Base-by-base conservation (phyloP, 2,888 invertebrate species). In the Caenorhabditis angaria region DNA sequence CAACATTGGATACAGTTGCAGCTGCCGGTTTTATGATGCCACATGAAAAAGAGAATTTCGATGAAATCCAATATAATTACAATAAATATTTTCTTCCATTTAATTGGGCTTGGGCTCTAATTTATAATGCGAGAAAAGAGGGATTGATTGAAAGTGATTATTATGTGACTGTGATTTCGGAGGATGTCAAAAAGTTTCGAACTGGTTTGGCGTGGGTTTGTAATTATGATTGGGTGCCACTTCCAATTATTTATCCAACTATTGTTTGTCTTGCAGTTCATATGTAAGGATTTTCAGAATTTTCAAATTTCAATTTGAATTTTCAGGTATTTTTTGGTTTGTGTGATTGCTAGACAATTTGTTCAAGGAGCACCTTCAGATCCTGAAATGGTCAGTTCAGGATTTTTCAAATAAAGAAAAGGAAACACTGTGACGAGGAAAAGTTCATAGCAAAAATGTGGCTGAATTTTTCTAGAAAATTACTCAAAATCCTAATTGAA, bases 161-260 rank as follows among this genome's bases (percentile, higher is more conserved):
- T 50, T 80, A 80, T 61, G 78, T 78, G 6, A 77, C 75, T 6
- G 76, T 80, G 22, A 65, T 80, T 25, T 80, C 80, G 14, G 78
- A 85, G 78, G 84, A 83, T 54, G 80, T 83, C 51, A 73, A 71
- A 51, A 76, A 81, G 59, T 85, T 85, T 56, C 81, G 85, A 27
- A 82, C 82, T 29, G 81, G 78, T 55, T 68, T 86, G 6, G 82
- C 83, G 14, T 80, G 78, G 76, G 69, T 85, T 27, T 84, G 83
- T 65, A 82, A 82, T 54, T 85, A 84, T 68, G 86, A 86, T 61
- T 86, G 86, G 86, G 78, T 85, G 8, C 86, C 86, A 2, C 80
- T 86, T 27, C 86, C 86, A 1, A 77, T 86, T 28, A 77, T 83
- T 41, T 86, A 86, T 67, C 85, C 86, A 2, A 85, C 86, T 28